phyloP scores from a whole-genome alignment of 2,888 invertebrate genomes.

The Tetheella fluctuosa region DNA sequence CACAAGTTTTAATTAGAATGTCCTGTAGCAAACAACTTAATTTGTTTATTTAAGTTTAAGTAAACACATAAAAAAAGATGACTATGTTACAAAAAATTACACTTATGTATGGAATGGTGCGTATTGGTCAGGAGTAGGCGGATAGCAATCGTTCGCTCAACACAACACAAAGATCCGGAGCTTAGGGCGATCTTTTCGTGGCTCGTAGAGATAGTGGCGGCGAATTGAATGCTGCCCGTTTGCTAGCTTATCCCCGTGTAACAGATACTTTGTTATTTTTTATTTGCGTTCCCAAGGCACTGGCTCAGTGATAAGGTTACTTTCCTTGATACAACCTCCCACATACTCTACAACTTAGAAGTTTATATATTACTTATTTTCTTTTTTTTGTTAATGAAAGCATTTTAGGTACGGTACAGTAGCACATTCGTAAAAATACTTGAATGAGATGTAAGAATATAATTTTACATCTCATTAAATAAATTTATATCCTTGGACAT shows the following conservation, averaged over 20 bases:
- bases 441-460: too few relatives aligned
- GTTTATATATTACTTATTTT: constrained; percentile 45
- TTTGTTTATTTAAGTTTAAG: constrained; percentile 26
- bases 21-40: constrained; percentile 11
- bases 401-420: constrained; percentile 20
- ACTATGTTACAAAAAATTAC: constrained; percentile 18
- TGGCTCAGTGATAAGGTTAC: constrained; percentile 54
- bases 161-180: constrained; percentile 54
- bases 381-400: constrained; percentile 42
- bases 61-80: constrained; percentile 28
- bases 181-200: constrained; percentile 63
- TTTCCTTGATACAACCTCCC: constrained; percentile 52
- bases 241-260: constrained; percentile 67
- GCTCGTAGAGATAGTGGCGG: constrained; percentile 63
- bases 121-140: constrained; percentile 38
- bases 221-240: constrained; percentile 74
- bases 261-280: constrained; percentile 68
- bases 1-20: constrained; percentile 59
- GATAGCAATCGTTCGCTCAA: constrained; percentile 44
- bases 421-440: too few relatives aligned
- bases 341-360: constrained; percentile 42
- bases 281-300: constrained; percentile 49
- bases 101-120: constrained; percentile 20
- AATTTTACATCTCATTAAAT: too few relatives aligned
- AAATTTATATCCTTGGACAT: too few relatives aligned